phyloP scores from a whole-genome alignment of 2,113 vertebrate genomes.

The Serinus canaria region DNA sequence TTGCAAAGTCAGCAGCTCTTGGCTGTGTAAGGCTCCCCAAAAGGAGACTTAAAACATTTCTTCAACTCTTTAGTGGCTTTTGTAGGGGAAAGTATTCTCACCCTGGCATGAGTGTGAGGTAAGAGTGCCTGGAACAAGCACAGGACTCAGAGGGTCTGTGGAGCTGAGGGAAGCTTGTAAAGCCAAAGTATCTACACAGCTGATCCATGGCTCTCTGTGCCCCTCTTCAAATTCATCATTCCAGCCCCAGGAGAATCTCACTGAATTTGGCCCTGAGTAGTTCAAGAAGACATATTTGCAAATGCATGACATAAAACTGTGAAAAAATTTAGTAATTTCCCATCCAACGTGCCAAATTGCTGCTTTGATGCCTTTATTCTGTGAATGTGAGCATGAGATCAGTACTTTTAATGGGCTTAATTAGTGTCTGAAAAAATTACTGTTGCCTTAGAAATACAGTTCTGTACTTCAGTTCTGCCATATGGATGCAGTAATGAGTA shows the following conservation, averaged over 20 bases:
- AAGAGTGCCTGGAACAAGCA: background rate
- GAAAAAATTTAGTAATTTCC: background rate
- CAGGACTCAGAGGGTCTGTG: background rate
- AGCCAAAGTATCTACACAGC: background rate
- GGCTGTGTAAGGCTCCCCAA: background rate
- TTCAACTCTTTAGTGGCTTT: background rate
- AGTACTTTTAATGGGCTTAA: background rate
- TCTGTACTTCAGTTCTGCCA: background rate
- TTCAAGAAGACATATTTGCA: background rate
- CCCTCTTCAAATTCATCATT: background rate
- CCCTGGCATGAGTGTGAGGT: background rate
- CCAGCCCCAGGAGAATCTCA: background rate
- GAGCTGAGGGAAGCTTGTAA: background rate
- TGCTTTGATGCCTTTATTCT: constrained; percentile 3
- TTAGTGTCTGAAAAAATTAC: constrained; percentile 24
- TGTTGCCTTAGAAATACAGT: constrained; percentile 23
- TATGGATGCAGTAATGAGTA: background rate
- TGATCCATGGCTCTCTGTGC: background rate
- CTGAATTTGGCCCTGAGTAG: background rate
- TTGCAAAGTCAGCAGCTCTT: background rate
- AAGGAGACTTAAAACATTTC: background rate
- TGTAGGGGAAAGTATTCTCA: background rate
- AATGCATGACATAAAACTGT: background rate
- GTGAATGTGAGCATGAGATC: background rate
- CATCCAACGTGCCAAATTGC: background rate